These are phyloP conservation scores for Tiliacea aurago DNA, from an alignment of 2,888 invertebrate species.

Conservation along the genomic window DNA sequence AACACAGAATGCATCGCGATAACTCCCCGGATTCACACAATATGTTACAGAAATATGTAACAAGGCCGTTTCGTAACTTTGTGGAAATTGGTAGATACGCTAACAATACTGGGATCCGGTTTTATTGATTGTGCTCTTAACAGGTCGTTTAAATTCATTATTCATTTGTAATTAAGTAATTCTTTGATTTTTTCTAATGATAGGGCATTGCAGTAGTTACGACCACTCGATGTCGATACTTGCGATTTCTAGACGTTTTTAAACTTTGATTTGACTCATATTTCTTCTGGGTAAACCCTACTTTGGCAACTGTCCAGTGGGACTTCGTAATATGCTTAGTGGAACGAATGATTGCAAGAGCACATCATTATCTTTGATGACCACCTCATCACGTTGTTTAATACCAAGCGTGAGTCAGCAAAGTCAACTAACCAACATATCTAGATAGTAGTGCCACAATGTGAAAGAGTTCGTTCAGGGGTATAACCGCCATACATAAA, in stretches of 20 bases:
- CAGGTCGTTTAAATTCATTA: conserved; percentile 10
- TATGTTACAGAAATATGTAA: conserved; percentile 60
- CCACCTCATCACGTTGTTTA: neutral
- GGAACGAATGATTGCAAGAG: neutral
- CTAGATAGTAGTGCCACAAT: neutral
- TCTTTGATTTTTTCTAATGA: neutral
- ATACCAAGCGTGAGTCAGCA: neutral
- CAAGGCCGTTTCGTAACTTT: conserved; percentile 54
- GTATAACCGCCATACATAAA: too few relatives aligned
- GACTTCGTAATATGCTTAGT: neutral
- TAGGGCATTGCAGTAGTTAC: neutral
- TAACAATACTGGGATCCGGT: conserved; percentile 44
- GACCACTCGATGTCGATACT: neutral
- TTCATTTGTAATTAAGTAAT: conserved; percentile 8
- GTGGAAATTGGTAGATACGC: conserved; percentile 25
- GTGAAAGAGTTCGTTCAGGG: neutral
- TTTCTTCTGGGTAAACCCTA: neutral
- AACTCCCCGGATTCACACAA: conserved; percentile 63
- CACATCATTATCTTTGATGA: neutral
- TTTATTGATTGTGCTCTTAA: conserved; percentile 35
- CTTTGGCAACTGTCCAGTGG: neutral
- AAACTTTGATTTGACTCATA: conserved; percentile 6
- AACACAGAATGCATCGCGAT: conserved; percentile 50
- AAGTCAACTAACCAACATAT: neutral
- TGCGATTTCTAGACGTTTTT: neutral